Evolutionary conservation across 2,888 invertebrate genomes (phyloP).

Genomic region (Gortyna flavago): DNA sequence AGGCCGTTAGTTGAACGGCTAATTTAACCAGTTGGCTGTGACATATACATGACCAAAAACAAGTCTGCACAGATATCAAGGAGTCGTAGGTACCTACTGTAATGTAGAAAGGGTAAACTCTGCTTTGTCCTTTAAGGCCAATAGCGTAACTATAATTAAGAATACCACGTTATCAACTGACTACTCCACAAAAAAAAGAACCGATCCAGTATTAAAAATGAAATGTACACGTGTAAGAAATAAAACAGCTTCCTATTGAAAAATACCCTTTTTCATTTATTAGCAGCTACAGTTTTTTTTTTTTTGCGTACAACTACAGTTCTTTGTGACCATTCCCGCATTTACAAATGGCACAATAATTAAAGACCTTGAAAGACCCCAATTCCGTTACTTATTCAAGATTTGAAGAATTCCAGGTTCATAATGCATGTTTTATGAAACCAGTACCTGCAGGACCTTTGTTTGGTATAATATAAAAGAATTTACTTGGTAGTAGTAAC

Average conservation of each 20-base stretch:
- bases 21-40: too few species aligned
- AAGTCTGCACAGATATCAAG: neutral
- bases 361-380: constrained; percentile 47
- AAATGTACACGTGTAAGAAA: constrained; percentile 37
- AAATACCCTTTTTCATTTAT: constrained; percentile 32
- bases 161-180: neutral
- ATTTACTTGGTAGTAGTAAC: neutral
- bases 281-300: neutral
- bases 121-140: neutral
- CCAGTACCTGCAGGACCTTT: constrained; percentile 11
- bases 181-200: neutral
- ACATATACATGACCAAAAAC: neutral
- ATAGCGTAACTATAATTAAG: neutral
- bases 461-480: constrained; percentile 10
- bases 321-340: constrained; percentile 20
- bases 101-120: neutral
- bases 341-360: constrained; percentile 36
- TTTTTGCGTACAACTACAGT: neutral
- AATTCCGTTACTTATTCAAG: constrained; percentile 48
- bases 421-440: constrained; percentile 21
- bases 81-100: neutral
- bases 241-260: constrained; percentile 38
- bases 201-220: constrained; percentile 35
- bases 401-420: constrained; percentile 27
- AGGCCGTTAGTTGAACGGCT: too few species aligned